phyloP scores from a whole-genome alignment of 2,113 vertebrate genomes.

The Astatoreochromis straeleni region DNA sequence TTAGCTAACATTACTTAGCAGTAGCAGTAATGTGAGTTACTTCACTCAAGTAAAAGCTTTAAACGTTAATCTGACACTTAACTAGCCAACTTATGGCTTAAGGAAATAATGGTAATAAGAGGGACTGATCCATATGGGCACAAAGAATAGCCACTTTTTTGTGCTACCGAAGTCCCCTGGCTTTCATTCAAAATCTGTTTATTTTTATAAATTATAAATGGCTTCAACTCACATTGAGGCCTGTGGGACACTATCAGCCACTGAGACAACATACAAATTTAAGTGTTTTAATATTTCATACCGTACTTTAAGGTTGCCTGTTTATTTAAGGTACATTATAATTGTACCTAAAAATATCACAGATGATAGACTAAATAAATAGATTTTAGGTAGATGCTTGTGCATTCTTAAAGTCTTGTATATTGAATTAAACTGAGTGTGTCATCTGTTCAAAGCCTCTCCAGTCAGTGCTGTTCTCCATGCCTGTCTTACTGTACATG shows the following conservation, averaged over 20 bases:
- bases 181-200: background rate
- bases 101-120: background rate
- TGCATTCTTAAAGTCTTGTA: background rate
- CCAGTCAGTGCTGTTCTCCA: too few species aligned
- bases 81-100: background rate
- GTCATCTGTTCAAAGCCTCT: too few species aligned
- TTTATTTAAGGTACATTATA: background rate
- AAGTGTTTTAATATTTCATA: background rate
- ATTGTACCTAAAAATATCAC: background rate
- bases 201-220: background rate
- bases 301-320: background rate
- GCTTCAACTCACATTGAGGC: background rate
- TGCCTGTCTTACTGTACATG: background rate
- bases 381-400: background rate
- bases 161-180: accelerated
- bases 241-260: background rate
- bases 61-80: background rate
- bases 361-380: background rate
- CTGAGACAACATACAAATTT: background rate
- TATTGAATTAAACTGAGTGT: background rate
- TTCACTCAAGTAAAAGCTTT: background rate
- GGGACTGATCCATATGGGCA: background rate
- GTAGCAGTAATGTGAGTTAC: background rate
- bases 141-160: background rate
- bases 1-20: background rate